These are phyloP conservation scores for Calephelis nemesis DNA, from an alignment of 1,140 invertebrate genomes.

Conservation along the genomic window DNA sequence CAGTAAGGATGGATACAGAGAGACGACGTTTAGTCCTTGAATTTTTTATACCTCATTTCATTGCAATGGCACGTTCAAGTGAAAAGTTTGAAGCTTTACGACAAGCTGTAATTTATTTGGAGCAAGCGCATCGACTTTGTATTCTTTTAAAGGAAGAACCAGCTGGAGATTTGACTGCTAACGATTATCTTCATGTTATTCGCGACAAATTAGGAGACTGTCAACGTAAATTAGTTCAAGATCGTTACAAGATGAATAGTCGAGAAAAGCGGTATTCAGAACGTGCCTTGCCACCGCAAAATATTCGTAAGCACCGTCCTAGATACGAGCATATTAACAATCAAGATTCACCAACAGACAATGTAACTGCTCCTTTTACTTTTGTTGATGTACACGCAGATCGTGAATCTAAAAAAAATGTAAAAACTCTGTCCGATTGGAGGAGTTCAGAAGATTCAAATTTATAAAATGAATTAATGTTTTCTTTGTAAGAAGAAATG, in stretches of 20 bases:
- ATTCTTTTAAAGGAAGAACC: constrained; percentile 81
- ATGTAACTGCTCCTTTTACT: constrained; percentile 48
- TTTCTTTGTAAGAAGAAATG: not conserved
- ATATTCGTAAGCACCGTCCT: constrained; percentile 50
- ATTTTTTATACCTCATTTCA: constrained; percentile 85
- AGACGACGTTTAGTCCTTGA: constrained; percentile 81
- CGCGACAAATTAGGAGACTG: constrained; percentile 65
- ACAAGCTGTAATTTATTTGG: constrained; percentile 83
- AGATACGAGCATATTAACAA: constrained; percentile 55
- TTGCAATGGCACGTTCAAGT: constrained; percentile 82
- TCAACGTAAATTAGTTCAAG: constrained; percentile 62
- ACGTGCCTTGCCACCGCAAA: constrained; percentile 37
- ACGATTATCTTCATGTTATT: constrained; percentile 76
- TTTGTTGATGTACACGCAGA: constrained; percentile 64
- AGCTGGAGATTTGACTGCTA: constrained; percentile 70
- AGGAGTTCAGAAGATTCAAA: constrained; percentile 57
- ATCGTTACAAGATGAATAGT: constrained; percentile 56
- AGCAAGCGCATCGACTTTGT: constrained; percentile 84
- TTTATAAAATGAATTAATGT: constrained; percentile 38
- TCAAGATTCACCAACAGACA: constrained; percentile 56
- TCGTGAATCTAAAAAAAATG: constrained; percentile 33
- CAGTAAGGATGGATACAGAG: constrained; percentile 72
- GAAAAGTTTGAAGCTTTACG: constrained; percentile 80
- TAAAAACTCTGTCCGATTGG: constrained; percentile 42
- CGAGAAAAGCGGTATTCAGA: constrained; percentile 48